A percentile compares a stretch with the other conserved stretches of the same genome.
Evolutionary conservation across 2,888 invertebrate genomes (phyloP).

Genomic region (Cryptophagus acutangulus): DNA sequence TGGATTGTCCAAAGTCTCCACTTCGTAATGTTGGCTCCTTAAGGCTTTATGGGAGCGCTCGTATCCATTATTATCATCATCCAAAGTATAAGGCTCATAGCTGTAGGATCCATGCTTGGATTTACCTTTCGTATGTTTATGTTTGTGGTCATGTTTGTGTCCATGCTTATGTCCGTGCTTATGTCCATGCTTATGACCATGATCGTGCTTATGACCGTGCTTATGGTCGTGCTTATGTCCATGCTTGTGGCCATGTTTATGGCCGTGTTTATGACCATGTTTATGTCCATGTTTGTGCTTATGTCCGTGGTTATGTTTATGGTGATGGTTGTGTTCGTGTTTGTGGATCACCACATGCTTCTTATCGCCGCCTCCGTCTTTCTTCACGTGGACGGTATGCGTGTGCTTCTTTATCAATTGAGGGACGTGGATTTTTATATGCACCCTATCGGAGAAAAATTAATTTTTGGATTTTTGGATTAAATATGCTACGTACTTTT

Average conservation of each 20-base stretch:
- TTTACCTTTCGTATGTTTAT: no score
- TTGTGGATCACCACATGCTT: constrained; percentile 27
- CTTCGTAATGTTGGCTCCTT: constrained; percentile 19
- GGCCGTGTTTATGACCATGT: constrained; percentile 21
- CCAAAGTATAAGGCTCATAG: constrained; percentile 6
- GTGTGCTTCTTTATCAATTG: constrained; percentile 26
- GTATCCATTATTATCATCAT: constrained; percentile 16
- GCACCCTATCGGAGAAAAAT: constrained; percentile 28
- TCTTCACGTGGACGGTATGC: constrained; percentile 18
- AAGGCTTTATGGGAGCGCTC: constrained; percentile 21
- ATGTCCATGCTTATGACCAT: constrained; percentile 10
- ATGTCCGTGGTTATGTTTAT: constrained; percentile 26
- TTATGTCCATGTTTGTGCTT: constrained; percentile 26
- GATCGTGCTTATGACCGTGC: constrained; percentile 18
- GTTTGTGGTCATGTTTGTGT: constrained; percentile 6
- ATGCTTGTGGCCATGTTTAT: constrained; percentile 26
- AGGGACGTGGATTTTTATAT: constrained; percentile 32
- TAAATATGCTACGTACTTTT: constrained; percentile 1
- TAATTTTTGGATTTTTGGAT: neutral
- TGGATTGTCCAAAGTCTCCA: constrained; percentile 14
- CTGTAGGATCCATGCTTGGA: neutral
- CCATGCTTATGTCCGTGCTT: constrained; percentile 9
- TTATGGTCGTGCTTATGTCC: constrained; percentile 23
- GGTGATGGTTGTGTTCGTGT: constrained; percentile 30
- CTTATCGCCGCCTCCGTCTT: constrained; percentile 45